Percentiles rank a stretch among this genome's conserved stretches.
These are phyloP conservation scores for Catocala sponsa DNA, from an alignment of 2,888 invertebrate species.

Conservation along the genomic window DNA sequence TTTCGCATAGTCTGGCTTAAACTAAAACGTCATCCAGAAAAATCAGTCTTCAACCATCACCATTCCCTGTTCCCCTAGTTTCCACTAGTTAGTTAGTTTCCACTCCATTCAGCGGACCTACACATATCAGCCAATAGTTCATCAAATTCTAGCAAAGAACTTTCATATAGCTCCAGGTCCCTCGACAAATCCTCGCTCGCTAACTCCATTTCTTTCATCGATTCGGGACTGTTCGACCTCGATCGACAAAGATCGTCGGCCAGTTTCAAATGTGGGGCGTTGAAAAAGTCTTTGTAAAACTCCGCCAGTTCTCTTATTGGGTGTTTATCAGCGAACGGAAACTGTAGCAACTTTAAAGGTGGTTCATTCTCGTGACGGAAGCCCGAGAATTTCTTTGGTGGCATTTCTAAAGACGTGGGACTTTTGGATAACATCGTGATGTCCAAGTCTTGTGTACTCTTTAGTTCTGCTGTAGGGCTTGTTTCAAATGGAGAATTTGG, in stretches of 20 bases:
- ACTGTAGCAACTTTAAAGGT: constrained; percentile 91
- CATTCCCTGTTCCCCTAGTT: constrained; percentile 61
- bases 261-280: constrained; percentile 87
- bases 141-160: constrained; percentile 92
- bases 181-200: constrained; percentile 89
- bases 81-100: constrained; percentile 73
- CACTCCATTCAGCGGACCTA: constrained; percentile 89
- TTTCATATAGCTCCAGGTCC: constrained; percentile 92
- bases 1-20: constrained; percentile 15
- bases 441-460: constrained; percentile 78
- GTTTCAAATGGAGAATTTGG: constrained; percentile 49
- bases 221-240: constrained; percentile 58
- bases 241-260: constrained; percentile 60
- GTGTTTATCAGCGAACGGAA: constrained; percentile 92
- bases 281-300: constrained; percentile 94
- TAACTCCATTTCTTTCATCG: constrained; percentile 61
- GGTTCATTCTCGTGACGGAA: constrained; percentile 86
- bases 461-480: constrained; percentile 54
- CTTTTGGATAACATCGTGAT: constrained; percentile 67
- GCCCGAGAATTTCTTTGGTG: constrained; percentile 80
- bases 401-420: constrained; percentile 77
- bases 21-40: constrained; percentile 43
- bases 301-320: constrained; percentile 92
- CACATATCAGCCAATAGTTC: constrained; percentile 92
- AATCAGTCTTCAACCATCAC: constrained; percentile 58